Percentiles rank a stretch among this genome's conserved stretches.
Conservation (phyloP, 1,140 invertebrate species). For the Alviniconcha marisindica region DNA sequence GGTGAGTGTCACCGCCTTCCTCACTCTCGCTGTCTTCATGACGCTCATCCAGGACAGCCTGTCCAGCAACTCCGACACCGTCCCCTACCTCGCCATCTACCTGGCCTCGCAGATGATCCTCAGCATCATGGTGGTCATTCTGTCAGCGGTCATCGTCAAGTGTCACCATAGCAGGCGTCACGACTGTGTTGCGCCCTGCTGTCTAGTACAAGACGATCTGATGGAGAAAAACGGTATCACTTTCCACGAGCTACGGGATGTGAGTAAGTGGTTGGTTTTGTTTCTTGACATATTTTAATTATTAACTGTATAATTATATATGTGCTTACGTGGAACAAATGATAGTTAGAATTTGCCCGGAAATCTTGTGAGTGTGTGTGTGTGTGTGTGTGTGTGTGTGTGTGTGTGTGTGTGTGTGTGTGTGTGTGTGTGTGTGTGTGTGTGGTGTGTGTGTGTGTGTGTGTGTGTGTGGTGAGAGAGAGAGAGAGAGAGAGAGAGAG, state of each 20-base stretch:
- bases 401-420: no score
- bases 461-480: no score
- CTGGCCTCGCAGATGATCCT: slow-evolving; percentile 35
- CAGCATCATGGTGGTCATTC: slow-evolving; percentile 36
- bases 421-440: no score
- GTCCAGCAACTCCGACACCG: slow-evolving; percentile 44
- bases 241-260: no score
- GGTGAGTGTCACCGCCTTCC: slow-evolving; percentile 44
- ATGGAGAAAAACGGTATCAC: no score
- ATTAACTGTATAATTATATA: no score
- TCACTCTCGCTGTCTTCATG: slow-evolving; percentile 48
- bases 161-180: background rate
- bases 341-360: background rate
- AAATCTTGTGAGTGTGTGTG: background rate
- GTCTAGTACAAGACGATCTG: background rate
- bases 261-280: no score
- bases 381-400: no score
- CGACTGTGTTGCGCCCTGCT: background rate
- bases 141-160: slow-evolving; percentile 30
- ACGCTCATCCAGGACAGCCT: slow-evolving; percentile 44
- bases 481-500: no score
- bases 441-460: no score
- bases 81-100: slow-evolving; percentile 39
- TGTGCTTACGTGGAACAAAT: background rate
- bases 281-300: no score